Evolutionary conservation across 2,888 invertebrate genomes (phyloP), one percentile per base, ranked within the genome.

Genomic region (Gastrophysa polygoni): DNA sequence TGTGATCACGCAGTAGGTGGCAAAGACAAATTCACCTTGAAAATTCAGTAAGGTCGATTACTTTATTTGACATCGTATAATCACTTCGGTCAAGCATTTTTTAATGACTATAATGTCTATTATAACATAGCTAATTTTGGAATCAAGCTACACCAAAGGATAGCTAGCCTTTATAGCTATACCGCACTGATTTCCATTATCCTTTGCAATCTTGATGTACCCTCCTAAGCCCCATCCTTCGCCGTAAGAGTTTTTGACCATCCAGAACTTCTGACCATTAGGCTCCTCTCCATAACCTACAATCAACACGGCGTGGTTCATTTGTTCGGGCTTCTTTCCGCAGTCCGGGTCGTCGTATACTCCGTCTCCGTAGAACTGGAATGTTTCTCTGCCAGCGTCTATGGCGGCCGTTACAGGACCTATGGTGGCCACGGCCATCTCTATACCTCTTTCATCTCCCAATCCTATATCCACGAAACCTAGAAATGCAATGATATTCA

Each of bases 371-470:
- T 95, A 95, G 79, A 93, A 90, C 82, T 95, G 95, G 88, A 96
- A 94, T 64, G 89, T 88, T 75, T 88, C 85, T 70, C 89, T 91
- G 47, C 90, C 89, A 58, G 96, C 96, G 83, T 97, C 95, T 76
- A 96, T 95, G 73, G 93, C 95, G 46, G 93, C 91, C 7, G 94
- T 87, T 29, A 96, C 86, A 8, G 96, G 96, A 0, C 96, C 96
- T 64, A 91, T 80, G 0, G 91, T 91, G 59, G 95, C 95, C 50
- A 95, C 87, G 6, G 95, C 96, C 66, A 85, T 82, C 82, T 87
- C 86, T 75, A 96, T 83, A 74, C 88, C 88, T 16, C 85, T 77
- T 81, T 96, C 96, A 77, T 89, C 86, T 0, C 91, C 92, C 58
- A 83, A 73, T 0, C 89, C 87, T 63, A 96, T 83, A 78, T 92